These are phyloP conservation scores for Sphaerophoria taeniata DNA, from an alignment of 2,888 invertebrate genomes.

Conservation along the genomic window DNA sequence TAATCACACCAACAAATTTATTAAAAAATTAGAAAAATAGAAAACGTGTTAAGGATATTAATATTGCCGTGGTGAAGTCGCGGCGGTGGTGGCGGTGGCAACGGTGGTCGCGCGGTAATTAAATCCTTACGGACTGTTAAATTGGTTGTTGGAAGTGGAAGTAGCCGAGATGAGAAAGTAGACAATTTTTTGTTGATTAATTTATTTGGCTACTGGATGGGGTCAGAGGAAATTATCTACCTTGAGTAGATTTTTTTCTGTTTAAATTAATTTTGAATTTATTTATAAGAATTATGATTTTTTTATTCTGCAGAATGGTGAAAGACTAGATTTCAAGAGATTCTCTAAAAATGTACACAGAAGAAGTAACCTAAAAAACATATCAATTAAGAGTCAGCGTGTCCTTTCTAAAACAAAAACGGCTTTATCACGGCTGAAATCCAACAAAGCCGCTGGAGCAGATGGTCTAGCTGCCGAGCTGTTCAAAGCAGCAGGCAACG, in stretches of 20 bases:
- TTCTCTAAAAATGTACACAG: too few species aligned
- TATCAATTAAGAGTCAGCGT: too few species aligned
- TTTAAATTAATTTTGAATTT: constrained; percentile 23
- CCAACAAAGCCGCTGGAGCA: too few species aligned
- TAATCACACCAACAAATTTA: constrained; percentile 71
- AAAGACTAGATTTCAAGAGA: too few species aligned
- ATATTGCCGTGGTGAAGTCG: constrained; percentile 39
- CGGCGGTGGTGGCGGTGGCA: background rate
- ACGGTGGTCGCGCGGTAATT: constrained; percentile 63
- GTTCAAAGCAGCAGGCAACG: too few species aligned
- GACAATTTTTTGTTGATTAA: constrained; percentile 53
- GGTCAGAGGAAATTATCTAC: constrained; percentile 16
- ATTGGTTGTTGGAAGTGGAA: constrained; percentile 1
- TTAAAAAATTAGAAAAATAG: constrained; percentile 71
- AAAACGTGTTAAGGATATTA: constrained; percentile 74
- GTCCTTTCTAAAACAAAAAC: too few species aligned
- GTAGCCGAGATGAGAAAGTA: background rate
- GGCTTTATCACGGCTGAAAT: too few species aligned
- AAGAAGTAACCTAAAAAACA: too few species aligned
- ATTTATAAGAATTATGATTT: constrained; percentile 1
- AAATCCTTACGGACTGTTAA: constrained; percentile 72
- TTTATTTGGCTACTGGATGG: constrained; percentile 50
- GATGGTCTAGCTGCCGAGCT: too few species aligned
- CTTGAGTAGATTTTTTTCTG: constrained; percentile 37
- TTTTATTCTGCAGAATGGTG: background rate